phyloP scores from a whole-genome alignment of 2,888 invertebrate genomes.

The Julus scanicus region DNA sequence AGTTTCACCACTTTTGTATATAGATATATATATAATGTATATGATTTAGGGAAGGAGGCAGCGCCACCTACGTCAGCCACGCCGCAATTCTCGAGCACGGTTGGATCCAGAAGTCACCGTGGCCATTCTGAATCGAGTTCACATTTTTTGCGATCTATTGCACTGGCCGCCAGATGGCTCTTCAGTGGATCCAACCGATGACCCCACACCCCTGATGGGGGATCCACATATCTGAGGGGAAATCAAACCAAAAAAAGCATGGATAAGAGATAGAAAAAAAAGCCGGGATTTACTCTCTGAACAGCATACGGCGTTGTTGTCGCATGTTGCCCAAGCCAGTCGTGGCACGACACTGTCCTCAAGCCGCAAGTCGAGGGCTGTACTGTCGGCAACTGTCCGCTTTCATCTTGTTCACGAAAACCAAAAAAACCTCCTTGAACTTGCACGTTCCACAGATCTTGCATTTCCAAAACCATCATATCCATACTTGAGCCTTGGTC shows the following conservation, averaged over 20 bases:
- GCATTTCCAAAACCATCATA: not conserved
- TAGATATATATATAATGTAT: not conserved
- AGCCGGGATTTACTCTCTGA: not conserved
- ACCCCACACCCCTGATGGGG: not conserved
- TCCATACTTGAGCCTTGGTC: not conserved
- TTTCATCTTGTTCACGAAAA: not conserved
- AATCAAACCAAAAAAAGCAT: not conserved
- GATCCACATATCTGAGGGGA: not conserved
- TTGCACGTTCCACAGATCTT: not conserved
- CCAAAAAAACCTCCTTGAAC: not conserved
- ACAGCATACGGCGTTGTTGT: not conserved
- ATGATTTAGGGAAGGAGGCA: not conserved
- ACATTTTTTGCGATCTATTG: not conserved
- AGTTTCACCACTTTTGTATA: slow-evolving; percentile 10
- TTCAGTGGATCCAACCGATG: not conserved
- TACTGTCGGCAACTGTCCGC: not conserved
- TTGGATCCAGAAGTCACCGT: not conserved
- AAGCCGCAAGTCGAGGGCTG: not conserved
- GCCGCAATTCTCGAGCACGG: not conserved
- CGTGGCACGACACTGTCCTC: not conserved
- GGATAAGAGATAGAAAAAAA: not conserved
- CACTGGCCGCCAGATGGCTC: not conserved
- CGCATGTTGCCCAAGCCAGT: not conserved
- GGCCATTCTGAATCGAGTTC: not conserved
- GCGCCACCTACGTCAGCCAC: not conserved